These are phyloP conservation scores for Onychostruthus taczanowskii DNA, from an alignment of 2,113 vertebrate genomes.

Conservation along the genomic window DNA sequence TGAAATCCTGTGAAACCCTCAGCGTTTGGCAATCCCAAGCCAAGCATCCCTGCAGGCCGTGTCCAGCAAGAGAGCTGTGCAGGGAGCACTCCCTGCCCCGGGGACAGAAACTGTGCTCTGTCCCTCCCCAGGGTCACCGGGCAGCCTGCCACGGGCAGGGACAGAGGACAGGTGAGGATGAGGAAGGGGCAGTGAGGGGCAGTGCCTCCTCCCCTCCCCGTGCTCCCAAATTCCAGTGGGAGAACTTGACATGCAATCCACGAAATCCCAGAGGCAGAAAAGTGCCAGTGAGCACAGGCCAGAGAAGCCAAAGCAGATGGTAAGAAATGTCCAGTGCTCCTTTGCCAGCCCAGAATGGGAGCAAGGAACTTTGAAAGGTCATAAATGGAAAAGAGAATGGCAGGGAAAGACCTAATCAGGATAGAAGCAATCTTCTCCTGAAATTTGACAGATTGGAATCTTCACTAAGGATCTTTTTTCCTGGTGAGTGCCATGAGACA, in stretches of 20 bases:
- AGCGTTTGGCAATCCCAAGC: constrained; percentile 28
- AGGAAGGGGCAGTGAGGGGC: not conserved
- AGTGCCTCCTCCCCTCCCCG: not conserved
- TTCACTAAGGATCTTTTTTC: too few species aligned
- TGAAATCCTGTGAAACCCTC: not conserved
- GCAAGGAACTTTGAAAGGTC: too few species aligned
- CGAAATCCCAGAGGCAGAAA: not conserved
- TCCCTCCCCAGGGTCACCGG: not conserved
- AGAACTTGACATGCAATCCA: too few species aligned
- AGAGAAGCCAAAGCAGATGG: not conserved
- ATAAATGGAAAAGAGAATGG: too few species aligned
- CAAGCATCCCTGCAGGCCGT: not conserved
- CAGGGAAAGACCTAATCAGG: too few species aligned
- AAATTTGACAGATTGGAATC: too few species aligned
- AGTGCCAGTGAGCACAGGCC: not conserved
- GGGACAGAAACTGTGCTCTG: not conserved
- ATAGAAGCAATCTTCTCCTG: too few species aligned
- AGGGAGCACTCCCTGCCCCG: not conserved
- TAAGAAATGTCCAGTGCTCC: not conserved
- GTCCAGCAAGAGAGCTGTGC: not conserved
- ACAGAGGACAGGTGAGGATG: not conserved
- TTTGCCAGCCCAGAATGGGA: not conserved
- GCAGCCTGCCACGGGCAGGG: not conserved
- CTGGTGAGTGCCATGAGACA: too few species aligned
- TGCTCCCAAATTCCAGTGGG: not conserved